Conservation (phyloP, 2,888 invertebrate genomes). For the Amphipyra berbera region DNA sequence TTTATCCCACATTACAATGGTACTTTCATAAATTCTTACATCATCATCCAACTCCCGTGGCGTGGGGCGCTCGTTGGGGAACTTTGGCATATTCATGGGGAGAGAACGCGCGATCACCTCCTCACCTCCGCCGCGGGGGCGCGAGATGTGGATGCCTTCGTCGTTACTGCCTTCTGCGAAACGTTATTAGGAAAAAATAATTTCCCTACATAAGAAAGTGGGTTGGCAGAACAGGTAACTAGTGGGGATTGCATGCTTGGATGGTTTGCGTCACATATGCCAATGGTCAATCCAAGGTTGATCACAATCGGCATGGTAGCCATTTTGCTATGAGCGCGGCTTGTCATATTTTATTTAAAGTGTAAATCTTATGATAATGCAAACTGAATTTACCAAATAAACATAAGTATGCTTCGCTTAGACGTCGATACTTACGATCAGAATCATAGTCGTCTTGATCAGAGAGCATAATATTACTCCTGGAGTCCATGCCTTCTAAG, state of each 20-base stretch:
- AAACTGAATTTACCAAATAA: neutral
- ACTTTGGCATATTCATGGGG: constrained; percentile 94
- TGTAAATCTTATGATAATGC: too few relatives aligned
- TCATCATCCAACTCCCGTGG: constrained; percentile 85
- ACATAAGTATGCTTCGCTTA: neutral
- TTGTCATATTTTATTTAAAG: too few relatives aligned
- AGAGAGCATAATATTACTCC: constrained; percentile 83
- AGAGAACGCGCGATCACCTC: constrained; percentile 93
- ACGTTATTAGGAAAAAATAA: constrained; percentile 10
- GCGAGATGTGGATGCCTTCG: constrained; percentile 90
- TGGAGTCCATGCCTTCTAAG: constrained; percentile 92
- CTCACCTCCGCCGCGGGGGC: constrained; percentile 83
- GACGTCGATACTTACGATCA: constrained; percentile 90
- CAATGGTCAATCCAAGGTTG: too few relatives aligned
- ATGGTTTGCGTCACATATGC: too few relatives aligned
- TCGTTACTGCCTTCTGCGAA: constrained; percentile 87
- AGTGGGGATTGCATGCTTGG: too few relatives aligned
- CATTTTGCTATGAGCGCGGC: too few relatives aligned
- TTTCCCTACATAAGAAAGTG: constrained; percentile 8
- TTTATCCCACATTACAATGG: too few relatives aligned
- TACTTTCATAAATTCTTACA: constrained; percentile 70
- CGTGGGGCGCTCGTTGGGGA: constrained; percentile 78
- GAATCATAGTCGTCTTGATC: constrained; percentile 93
- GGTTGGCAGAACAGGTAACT: neutral
- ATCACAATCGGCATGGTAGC: too few relatives aligned